A percentile compares a stretch with the other conserved stretches of the same genome.
Evolutionary conservation across 2,797 vertebrate species (phyloP).

Genomic region (Poecilia picta): DNA sequence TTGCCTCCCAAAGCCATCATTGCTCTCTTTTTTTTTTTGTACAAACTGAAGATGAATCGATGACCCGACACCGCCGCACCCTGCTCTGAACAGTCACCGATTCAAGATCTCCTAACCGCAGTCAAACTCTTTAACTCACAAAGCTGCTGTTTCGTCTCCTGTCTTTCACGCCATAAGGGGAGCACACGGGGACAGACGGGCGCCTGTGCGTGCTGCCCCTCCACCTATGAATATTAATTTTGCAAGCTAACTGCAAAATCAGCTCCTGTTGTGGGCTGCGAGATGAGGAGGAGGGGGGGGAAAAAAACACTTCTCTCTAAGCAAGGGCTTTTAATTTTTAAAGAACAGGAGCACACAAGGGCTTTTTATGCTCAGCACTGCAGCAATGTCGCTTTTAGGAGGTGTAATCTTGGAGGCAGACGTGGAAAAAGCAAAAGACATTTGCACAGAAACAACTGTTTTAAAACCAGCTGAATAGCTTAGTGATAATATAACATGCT

Average conservation of each 20-base stretch:
- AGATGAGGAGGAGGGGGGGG: constrained; percentile 18
- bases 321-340: constrained; percentile 84
- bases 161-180: constrained; percentile 58
- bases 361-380: constrained; percentile 77
- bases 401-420: constrained; percentile 45
- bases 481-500: constrained; percentile 43
- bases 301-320: constrained; percentile 56
- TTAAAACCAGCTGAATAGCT: constrained; percentile 65
- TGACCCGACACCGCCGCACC: constrained; percentile 42
- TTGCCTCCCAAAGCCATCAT: constrained; percentile 57
- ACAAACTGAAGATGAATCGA: constrained; percentile 51
- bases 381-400: constrained; percentile 50
- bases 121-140: constrained; percentile 70
- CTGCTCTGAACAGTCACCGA: constrained; percentile 56
- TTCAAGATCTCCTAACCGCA: constrained; percentile 66
- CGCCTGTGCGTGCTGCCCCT: constrained; percentile 53
- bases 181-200: constrained; percentile 62
- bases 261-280: constrained; percentile 68
- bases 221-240: constrained; percentile 76
- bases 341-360: constrained; percentile 80
- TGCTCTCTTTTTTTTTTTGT: constrained; percentile 63
- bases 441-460: constrained; percentile 67
- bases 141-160: constrained; percentile 59
- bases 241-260: constrained; percentile 69
- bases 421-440: constrained; percentile 54